phyloP scores from a whole-genome alignment of 2,888 invertebrate species.

The Nycteola revayana region DNA sequence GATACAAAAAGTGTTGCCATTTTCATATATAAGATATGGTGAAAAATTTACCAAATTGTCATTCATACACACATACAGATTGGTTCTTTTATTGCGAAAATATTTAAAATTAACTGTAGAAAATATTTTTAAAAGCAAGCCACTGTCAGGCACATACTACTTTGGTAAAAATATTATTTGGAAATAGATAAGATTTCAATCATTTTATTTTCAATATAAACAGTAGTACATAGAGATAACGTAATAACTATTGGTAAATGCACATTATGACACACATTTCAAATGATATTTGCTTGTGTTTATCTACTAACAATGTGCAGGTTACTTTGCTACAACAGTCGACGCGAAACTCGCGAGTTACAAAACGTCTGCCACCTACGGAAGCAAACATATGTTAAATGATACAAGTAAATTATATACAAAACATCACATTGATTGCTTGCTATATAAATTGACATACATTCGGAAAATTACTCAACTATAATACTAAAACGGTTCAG shows the following conservation, averaged over 20 bases:
- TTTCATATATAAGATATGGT: constrained; percentile 22
- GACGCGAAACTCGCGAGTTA: too few relatives aligned
- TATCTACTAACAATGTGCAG: too few relatives aligned
- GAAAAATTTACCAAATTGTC: constrained; percentile 39
- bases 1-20: constrained; percentile 26
- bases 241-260: not conserved
- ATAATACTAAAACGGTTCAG: too few relatives aligned
- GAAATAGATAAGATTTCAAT: constrained; percentile 5
- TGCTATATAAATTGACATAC: too few relatives aligned
- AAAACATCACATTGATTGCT: too few relatives aligned
- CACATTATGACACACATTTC: not conserved
- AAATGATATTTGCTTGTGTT: too few relatives aligned
- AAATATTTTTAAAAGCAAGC: not conserved
- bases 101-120: not conserved
- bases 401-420: too few relatives aligned
- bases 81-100: not conserved
- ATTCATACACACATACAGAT: constrained; percentile 6
- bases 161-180: constrained; percentile 19
- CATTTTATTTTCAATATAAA: not conserved
- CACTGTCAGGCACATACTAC: constrained; percentile 7
- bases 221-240: too few relatives aligned
- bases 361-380: too few relatives aligned
- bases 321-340: too few relatives aligned
- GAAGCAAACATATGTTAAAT: too few relatives aligned
- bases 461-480: too few relatives aligned